These are phyloP conservation scores for Caenorhabditis japonica DNA, from an alignment of 2,888 invertebrate species.

Conservation along the genomic window DNA sequence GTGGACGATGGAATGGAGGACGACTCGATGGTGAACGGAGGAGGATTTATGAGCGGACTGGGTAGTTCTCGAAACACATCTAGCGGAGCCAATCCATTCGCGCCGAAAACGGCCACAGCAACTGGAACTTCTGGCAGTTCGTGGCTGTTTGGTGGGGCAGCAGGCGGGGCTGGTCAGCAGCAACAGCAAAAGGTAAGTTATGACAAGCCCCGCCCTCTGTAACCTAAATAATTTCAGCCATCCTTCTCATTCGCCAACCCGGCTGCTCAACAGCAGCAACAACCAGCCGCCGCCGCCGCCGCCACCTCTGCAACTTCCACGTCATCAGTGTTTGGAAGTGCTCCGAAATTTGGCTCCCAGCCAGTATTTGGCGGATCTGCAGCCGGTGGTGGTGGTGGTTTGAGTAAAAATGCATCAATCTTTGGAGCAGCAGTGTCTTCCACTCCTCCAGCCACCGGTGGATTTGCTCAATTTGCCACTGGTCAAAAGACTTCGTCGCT, in stretches of 20 bases:
- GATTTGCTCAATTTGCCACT: conserved; percentile 44
- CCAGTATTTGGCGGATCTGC: conserved; percentile 36
- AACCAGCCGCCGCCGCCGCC: too few species aligned
- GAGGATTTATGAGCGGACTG: conserved; percentile 50
- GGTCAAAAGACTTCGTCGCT: conserved; percentile 28
- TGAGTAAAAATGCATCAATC: conserved; percentile 48
- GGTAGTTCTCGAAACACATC: conserved; percentile 13
- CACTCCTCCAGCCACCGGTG: conserved; percentile 7
- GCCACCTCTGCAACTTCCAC: conserved; percentile 1
- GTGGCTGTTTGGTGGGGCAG: conserved; percentile 25
- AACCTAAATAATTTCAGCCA: too few species aligned
- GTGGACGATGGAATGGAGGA: conserved; percentile 53
- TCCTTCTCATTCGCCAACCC: conserved; percentile 41
- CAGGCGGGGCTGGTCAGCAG: conserved; percentile 3
- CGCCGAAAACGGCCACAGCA: conserved; percentile 20
- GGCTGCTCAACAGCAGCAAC: conserved; percentile 11
- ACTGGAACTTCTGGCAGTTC: conserved; percentile 20
- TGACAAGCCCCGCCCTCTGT: neutral
- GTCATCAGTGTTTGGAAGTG: conserved; percentile 26
- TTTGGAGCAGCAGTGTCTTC: conserved; percentile 30
- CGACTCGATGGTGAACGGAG: conserved; percentile 33
- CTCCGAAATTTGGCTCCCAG: conserved; percentile 42
- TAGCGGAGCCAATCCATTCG: conserved; percentile 21
- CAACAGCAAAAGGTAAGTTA: neutral
- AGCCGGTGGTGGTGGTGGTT: conserved; percentile 15